These are phyloP conservation scores for Neodiprion fabricii DNA, from an alignment of 1,140 invertebrate genomes.

Conservation along the genomic window DNA sequence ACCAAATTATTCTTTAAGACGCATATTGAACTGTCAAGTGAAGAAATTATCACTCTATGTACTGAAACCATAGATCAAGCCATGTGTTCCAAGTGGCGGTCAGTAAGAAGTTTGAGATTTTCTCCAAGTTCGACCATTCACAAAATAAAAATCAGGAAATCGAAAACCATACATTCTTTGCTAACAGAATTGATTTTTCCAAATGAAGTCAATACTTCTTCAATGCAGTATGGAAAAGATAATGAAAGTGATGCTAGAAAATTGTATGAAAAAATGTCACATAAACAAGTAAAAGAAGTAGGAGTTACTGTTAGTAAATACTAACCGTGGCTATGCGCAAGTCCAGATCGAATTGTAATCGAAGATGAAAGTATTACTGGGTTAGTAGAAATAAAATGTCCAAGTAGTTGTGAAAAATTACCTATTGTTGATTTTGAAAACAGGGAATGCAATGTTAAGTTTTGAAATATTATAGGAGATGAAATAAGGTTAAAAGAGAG, in stretches of 20 bases:
- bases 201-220: constrained; percentile 20
- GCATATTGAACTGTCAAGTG: constrained; percentile 35
- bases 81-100: constrained; percentile 31
- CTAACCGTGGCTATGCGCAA: constrained; percentile 40
- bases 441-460: constrained; percentile 34
- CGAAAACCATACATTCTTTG: constrained; percentile 30
- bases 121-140: constrained; percentile 37
- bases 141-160: constrained; percentile 34
- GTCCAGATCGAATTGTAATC: constrained; percentile 38
- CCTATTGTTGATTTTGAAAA: constrained; percentile 27
- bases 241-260: constrained; percentile 25
- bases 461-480: constrained; percentile 31
- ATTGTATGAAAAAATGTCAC: constrained; percentile 28
- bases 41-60: constrained; percentile 45
- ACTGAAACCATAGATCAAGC: constrained; percentile 37
- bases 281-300: constrained; percentile 28
- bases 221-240: constrained; percentile 29
- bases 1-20: constrained; percentile 33
- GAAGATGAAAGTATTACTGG: constrained; percentile 27
- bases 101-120: constrained; percentile 30
- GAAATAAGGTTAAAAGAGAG: constrained; percentile 29
- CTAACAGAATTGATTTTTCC: constrained; percentile 29
- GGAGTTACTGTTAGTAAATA: constrained; percentile 30
- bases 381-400: constrained; percentile 41
- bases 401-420: constrained; percentile 32